Evolutionary conservation across 2,113 vertebrate genomes (phyloP), one percentile per base, ranked within the genome.

Genomic region (Butorides virescens): DNA sequence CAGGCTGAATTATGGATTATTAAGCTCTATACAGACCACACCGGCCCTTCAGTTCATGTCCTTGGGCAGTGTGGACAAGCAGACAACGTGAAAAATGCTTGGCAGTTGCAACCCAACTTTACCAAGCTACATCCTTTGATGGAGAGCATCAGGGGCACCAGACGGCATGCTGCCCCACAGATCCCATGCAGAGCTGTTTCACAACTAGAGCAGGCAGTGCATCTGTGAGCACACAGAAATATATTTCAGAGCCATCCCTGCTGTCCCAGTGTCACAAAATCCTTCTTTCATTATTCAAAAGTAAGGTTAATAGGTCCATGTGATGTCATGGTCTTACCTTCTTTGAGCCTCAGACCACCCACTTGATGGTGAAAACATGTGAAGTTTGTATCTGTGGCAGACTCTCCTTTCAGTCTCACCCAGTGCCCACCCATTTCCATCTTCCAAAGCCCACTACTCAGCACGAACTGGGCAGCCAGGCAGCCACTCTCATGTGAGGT

Each of bases 21-120:
- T 52, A 39, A 79, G 62, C 15, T 61, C 22, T 32, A 42, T 22
- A 32, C 0, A 71, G 71, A 26, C 5, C 7, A 77, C 44, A 34
- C 3, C 0, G 0, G 46, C 20, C 21, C 3, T 75, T 68, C 20
- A 37, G 29, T 4, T 68, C 4, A 55, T 20, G 29, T 39, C 37
- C 36, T 19, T 58, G 20, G 37, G 52, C 49, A 68, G 12, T n/a
- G 13, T 59, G 44, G 36, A 46, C n/a, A 79, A 67, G 18, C 1
- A 86, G 26, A 47, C 5, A 74, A 44, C 3, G 26, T 44, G n/a
- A 9, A 58, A 86, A 86, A 52, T 27, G 25, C 19, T 13, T 63
- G 42, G 15, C 32, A 72, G 37, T 46, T 7, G 3, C 34, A 74
- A 36, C 27, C 22, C 32, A 22, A 23, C 4, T 87, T 70, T 55